These are phyloP conservation scores for Zeus faber DNA, from an alignment of 2,113 vertebrate genomes.

Conservation along the genomic window DNA sequence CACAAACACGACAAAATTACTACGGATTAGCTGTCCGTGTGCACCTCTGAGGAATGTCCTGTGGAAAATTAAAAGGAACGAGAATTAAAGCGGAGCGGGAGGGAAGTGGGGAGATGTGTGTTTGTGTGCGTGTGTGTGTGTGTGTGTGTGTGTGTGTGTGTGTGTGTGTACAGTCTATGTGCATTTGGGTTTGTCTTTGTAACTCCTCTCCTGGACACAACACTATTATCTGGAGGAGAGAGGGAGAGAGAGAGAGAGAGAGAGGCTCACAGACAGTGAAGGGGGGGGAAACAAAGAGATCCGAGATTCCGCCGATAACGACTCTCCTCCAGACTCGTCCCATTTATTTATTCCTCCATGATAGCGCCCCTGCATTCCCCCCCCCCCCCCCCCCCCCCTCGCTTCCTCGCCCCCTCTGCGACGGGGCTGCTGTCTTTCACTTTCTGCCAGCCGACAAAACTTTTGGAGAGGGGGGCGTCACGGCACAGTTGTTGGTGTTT, in stretches of 20 bases:
- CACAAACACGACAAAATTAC: constrained; percentile 58
- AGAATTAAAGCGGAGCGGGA: constrained; percentile 30
- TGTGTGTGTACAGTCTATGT: not conserved
- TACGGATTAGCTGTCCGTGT: constrained; percentile 53
- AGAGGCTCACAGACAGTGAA: constrained; percentile 51
- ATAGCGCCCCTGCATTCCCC: constrained; percentile 28
- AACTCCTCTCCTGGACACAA: constrained; percentile 40
- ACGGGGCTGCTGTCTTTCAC: constrained; percentile 23
- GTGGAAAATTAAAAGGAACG: constrained; percentile 51
- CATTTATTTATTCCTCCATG: constrained; percentile 60
- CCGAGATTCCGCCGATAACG: constrained; percentile 56
- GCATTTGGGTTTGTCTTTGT: not conserved
- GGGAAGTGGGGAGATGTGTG: constrained; percentile 40
- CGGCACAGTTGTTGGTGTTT: constrained; percentile 49
- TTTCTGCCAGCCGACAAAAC: constrained; percentile 56
- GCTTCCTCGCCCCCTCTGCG: constrained; percentile 13
- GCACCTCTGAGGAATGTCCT: constrained; percentile 57
- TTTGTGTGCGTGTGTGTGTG: not conserved
- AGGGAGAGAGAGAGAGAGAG: constrained; percentile 12
- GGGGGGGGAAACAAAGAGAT: constrained; percentile 62
- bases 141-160: not conserved
- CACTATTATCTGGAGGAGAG: constrained; percentile 51
- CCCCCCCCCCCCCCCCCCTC: constrained; percentile 15
- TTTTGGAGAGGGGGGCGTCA: constrained; percentile 52
- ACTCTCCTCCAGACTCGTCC: constrained; percentile 39